Conservation (phyloP, 1,140 invertebrate species). For the Trachymyrmex septentrionalis region DNA sequence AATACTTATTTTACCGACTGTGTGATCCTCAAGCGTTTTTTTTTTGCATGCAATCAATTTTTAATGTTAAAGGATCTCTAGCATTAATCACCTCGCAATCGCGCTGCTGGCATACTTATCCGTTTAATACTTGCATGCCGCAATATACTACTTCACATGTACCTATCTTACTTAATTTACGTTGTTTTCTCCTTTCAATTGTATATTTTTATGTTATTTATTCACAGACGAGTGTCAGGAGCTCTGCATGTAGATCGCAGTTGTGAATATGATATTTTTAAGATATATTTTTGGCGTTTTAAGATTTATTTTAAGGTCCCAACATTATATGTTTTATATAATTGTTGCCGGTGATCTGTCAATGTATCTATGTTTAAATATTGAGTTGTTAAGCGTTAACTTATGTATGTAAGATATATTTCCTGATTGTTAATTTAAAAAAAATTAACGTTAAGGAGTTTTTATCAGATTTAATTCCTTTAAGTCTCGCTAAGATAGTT, state of each 20-base stretch:
- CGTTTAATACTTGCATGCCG: slow-evolving; percentile 49
- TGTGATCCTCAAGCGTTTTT: not conserved
- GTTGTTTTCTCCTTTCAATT: slow-evolving; percentile 52
- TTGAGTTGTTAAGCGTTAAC: slow-evolving; percentile 25
- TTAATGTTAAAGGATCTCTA: slow-evolving; percentile 13
- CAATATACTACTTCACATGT: slow-evolving; percentile 44
- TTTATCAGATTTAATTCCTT: slow-evolving; percentile 24
- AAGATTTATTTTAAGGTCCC: slow-evolving; percentile 8
- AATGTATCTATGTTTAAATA: slow-evolving; percentile 14
- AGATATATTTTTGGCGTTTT: slow-evolving; percentile 30
- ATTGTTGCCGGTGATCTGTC: slow-evolving; percentile 12
- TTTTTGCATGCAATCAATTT: slow-evolving; percentile 63
- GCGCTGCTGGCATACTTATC: slow-evolving; percentile 21
- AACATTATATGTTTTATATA: slow-evolving; percentile 33
- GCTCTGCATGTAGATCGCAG: slow-evolving; percentile 78
- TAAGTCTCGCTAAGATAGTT: slow-evolving; percentile 1
- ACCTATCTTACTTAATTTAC: not conserved
- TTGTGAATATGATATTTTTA: slow-evolving; percentile 56
- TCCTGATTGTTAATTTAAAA: not conserved
- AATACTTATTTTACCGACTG: not conserved
- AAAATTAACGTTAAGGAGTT: not conserved
- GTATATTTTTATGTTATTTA: slow-evolving; percentile 76
- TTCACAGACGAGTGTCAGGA: slow-evolving; percentile 81
- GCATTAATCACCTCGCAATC: slow-evolving; percentile 54
- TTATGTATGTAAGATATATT: slow-evolving; percentile 29